Base-by-base conservation (phyloP, 2,113 vertebrate genomes). In the Scalopus aquaticus region DNA sequence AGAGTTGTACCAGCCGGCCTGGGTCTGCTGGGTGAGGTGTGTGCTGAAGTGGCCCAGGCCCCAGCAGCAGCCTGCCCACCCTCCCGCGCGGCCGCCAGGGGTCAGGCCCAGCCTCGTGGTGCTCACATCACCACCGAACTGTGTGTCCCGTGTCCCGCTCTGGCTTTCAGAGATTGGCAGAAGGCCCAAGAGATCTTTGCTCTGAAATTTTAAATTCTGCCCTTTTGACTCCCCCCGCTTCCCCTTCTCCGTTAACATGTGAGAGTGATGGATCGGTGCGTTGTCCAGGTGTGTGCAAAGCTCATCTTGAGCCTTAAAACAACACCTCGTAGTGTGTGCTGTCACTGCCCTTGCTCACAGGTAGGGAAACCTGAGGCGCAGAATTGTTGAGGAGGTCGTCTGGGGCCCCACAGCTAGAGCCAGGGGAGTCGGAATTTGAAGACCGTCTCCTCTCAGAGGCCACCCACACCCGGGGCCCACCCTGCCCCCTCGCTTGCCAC, bases 61-160 rank as follows among this genome's bases (percentile, higher is more conserved):
- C 8, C 2, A 3, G 9, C 20, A 28, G 10, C 51, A 56, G 19
- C 42, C 67, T 39, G 60, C 11, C 64, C 15, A 3, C 13, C 30
- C 64, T 2, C 64, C 46, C 9, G 44, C 9, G 44, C 9, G 46
- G 11, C 46, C 46, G 46, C 46, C 46, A 2, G 11, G 7, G 46
- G 46, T 49, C 46, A 49, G 51, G 51, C 51, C 51, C 51, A 54
- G 51, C 17, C 51, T 54, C 17, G 51, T 16, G 51, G 32, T 16
- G 3, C 64, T 74, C 60, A 11, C 9, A 19, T 51, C 1, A 3
- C n/a, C 8, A 7, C 42, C 0, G 0, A 3, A 7, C 49, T 64
- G 13, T 16, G 54, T 20, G 0, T 39, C 1, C 7, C 3, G 20
- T 37, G 42, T 46, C 72, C 22, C 46, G 64, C 24, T 3, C 30